Percentiles rank a stretch among this genome's conserved stretches.
Evolutionary conservation across 30 jellyfish, hydroid and myxozoan genomes (phyloP).

Genomic region (Sanderia malayensis): DNA sequence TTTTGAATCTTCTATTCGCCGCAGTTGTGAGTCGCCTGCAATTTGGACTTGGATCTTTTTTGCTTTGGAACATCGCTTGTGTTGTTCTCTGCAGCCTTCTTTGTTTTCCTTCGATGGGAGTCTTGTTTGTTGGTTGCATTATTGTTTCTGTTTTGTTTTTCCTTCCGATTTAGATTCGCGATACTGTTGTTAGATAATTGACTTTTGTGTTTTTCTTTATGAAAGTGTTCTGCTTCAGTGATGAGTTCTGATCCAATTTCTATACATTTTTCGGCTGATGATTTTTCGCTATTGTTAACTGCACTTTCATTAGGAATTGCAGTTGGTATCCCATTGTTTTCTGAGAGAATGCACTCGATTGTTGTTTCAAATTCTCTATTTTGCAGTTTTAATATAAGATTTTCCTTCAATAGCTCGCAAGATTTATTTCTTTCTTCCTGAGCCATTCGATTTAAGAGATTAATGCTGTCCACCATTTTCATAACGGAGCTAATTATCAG

Average conservation of each 20-base stretch:
- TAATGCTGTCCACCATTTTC: slow-evolving; percentile 18
- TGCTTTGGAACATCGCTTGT: not conserved
- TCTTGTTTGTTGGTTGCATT: slow-evolving; percentile 16
- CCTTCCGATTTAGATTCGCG: slow-evolving; percentile 17
- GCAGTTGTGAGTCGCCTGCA: not conserved
- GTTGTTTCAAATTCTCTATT: slow-evolving; percentile 9
- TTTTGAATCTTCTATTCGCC: not conserved
- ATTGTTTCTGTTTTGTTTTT: slow-evolving; percentile 13
- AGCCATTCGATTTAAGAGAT: slow-evolving; percentile 3
- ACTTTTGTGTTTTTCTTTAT: slow-evolving; percentile 3
- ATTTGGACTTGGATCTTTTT: not conserved
- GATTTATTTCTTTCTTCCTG: no score
- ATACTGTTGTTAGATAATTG: slow-evolving; percentile 2
- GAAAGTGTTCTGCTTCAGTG: not conserved
- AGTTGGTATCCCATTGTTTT: slow-evolving; percentile 15
- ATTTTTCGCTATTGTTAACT: no score
- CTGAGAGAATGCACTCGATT: slow-evolving; percentile 10
- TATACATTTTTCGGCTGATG: no score
- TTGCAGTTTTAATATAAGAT: no score
- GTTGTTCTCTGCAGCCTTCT: no score
- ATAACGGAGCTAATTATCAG: slow-evolving; percentile 4
- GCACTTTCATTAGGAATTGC: no score
- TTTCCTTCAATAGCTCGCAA: no score
- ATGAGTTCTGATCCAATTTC: slow-evolving; percentile 19
- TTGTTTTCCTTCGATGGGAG: not conserved